Base-by-base conservation (phyloP, 2,888 invertebrate genomes). In the Dilophus febrilis region DNA sequence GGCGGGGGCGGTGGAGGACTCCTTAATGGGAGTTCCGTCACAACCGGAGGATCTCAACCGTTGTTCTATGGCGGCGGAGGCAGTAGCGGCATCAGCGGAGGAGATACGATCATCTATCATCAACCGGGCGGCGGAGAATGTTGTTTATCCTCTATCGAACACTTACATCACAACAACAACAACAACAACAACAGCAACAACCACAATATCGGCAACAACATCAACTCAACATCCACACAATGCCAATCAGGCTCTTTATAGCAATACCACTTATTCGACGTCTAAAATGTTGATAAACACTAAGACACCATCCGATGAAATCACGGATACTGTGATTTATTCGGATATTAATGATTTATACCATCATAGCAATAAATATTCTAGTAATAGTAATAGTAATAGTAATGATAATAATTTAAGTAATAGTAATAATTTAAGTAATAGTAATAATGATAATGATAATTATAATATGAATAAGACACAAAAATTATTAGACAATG, bases 81-180 rank as follows among this genome's bases (percentile, higher is more conserved):
- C n/a, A n/a, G n/a, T n/a, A n/a, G n/a, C n/a, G n/a, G n/a, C n/a
- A n/a, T n/a, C n/a, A n/a, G n/a, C n/a, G 53, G 57, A 66, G 66
- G 65, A 66, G 35, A 61, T 58, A 56, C 64, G 64, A 57, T 67
- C 66, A 53, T 67, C 67, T 62, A 57, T 67, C 66, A 53, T 67
- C 67, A 61, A 65, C 54, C 65, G 66, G 58, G 59, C 69, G 63
- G n/a, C n/a, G 64, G 66, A 56, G 61, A 63, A 50, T 60, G 57
- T 56, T 57, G 58, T 53, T 58, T 48, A 50, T 17, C 29, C 37
- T 17, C 33, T 35, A 35, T 30, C 19, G 52, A 40, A 50, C 49
- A 51, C 46, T 33, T 51, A 46, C 45, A 48, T 56, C 53, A 51
- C 61, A 53, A 55, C 57, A 56, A 46, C 59, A 54, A 53, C 54